phyloP scores from a whole-genome alignment of 2,797 vertebrate genomes.

The Enteromius viviparus region DNA sequence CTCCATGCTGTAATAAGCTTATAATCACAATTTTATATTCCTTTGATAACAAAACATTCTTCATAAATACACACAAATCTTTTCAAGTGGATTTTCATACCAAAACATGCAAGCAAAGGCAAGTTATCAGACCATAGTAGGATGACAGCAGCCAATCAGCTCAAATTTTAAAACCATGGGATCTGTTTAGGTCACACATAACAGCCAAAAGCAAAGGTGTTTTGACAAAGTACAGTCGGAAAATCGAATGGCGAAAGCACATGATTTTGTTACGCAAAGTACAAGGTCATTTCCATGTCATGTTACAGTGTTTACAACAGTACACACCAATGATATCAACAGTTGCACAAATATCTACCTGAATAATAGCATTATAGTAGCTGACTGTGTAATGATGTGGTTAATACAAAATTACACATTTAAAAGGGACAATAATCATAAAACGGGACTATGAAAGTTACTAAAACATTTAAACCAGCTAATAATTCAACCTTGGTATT shows the following conservation, averaged over 20 bases:
- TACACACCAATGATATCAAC: slow-evolving; percentile 9
- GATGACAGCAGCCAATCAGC: slow-evolving; percentile 65
- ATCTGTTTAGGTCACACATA: slow-evolving; percentile 16
- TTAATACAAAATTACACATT: slow-evolving; percentile 32
- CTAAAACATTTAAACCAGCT: slow-evolving; percentile 27
- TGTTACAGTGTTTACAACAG: slow-evolving; percentile 19
- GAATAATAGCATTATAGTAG: slow-evolving; percentile 5
- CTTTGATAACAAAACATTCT: slow-evolving; percentile 70
- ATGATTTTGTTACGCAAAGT: slow-evolving; percentile 15
- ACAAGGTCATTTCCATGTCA: slow-evolving; percentile 23
- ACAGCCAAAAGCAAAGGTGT: slow-evolving; percentile 49
- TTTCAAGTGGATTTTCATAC: slow-evolving; percentile 67
- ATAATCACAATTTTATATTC: not conserved
- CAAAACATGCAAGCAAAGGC: slow-evolving; percentile 69
- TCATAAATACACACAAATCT: slow-evolving; percentile 29
- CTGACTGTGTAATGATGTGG: slow-evolving; percentile 14
- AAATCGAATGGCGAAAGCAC: slow-evolving; percentile 7
- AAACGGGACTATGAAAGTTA: slow-evolving; percentile 13
- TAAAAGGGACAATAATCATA: slow-evolving; percentile 20
- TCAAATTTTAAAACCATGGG: slow-evolving; percentile 57
- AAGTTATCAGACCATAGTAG: slow-evolving; percentile 59
- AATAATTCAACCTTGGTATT: slow-evolving; percentile 60
- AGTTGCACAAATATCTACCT: slow-evolving; percentile 30
- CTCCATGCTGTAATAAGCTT: slow-evolving; percentile 4
- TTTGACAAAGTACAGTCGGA: slow-evolving; percentile 14